Evolutionary conservation across 92 coral and sea anemone genomes (phyloP), one percentile per base, ranked within the genome.

Genomic region (Bergia sp.): DNA sequence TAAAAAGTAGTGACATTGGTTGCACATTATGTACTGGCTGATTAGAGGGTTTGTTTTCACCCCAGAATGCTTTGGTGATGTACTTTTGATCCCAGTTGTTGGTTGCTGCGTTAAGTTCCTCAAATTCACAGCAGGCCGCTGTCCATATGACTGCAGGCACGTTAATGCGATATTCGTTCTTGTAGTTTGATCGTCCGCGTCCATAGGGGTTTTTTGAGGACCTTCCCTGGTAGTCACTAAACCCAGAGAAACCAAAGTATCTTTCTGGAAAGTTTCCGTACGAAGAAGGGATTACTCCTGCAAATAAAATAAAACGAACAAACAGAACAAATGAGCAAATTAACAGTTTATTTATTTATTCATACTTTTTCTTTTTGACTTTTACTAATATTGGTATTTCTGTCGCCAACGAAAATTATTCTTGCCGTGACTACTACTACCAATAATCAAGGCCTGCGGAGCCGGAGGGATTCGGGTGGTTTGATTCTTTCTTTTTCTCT

Each of bases 81-180:
- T 79, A 79, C 45, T 11, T 50, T 23, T 79, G 83, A 7, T 50
- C 11, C 43, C 43, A 79, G 8, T 7, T 29, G 65, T 50, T 79
- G 39, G 69, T 79, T 11, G 3, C 12, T 3, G 65, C 8, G 67
- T 79, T 29, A 0, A 11, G 15, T 23, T 49, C 44, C 38, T 79
- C 66, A 23, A 2, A 79, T 40, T 79, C 83, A 29, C 83, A 79
- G 67, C 83, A 79, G 0, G 83, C 83, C 16, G 83, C 83, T 79
- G 83, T 50, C 83, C 83, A 79, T 67, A 50, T 79, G 13, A 79
- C 83, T 23, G 83, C 83, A 50, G 83, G 83, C 43, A 79, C 44
- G 55, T 79, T 79, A n/a, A 50, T 79, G 69, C 83, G 83, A 37
- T 79, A 79, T 3, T 53, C 44, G 61, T 23, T 29, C 38, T 79